These are phyloP conservation scores for Drosophila helvetica DNA, from an alignment of 2,888 invertebrate genomes.

Conservation along the genomic window DNA sequence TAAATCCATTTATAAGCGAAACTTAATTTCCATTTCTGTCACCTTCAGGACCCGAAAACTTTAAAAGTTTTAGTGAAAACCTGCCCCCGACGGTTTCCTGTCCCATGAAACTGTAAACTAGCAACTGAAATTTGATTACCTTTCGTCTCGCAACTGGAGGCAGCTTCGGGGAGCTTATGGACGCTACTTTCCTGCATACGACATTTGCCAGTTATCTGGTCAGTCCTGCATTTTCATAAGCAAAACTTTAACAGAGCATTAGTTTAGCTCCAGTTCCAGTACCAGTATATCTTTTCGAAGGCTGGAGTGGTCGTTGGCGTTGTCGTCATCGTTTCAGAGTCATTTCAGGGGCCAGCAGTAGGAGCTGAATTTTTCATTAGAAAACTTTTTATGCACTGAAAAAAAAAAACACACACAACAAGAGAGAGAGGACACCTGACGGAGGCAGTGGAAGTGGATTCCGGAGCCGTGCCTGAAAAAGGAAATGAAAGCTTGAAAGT, in stretches of 20 bases:
- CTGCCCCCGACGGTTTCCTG: constrained; percentile 29
- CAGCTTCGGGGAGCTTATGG: constrained; percentile 1
- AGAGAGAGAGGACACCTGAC: constrained; percentile 39
- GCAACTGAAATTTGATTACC: constrained; percentile 42
- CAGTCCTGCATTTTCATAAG: constrained; percentile 48
- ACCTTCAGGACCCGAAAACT: constrained; percentile 29
- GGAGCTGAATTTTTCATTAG: constrained; percentile 64
- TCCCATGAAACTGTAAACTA: constrained; percentile 32
- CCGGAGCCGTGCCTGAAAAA: constrained; percentile 14
- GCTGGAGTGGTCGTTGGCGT: constrained; percentile 5
- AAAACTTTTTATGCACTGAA: constrained; percentile 53
- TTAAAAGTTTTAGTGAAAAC: constrained; percentile 27
- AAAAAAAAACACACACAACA: neutral
- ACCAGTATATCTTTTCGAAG: constrained; percentile 1
- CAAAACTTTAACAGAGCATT: constrained; percentile 46
- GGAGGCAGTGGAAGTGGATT: constrained; percentile 16
- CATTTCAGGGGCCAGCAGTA: constrained; percentile 9
- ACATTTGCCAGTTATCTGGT: constrained; percentile 29
- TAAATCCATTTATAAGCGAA: constrained; percentile 11
- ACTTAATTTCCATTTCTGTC: constrained; percentile 20
- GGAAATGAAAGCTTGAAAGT: constrained; percentile 56
- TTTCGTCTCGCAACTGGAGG: constrained; percentile 32
- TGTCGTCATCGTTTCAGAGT: constrained; percentile 1
- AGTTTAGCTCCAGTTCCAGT: constrained; percentile 20
- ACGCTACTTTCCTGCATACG: constrained; percentile 17